A percentile compares a stretch with the other conserved stretches of the same genome.
phyloP scores from a whole-genome alignment of 2,113 vertebrate species.

The Daboia siamensis region DNA sequence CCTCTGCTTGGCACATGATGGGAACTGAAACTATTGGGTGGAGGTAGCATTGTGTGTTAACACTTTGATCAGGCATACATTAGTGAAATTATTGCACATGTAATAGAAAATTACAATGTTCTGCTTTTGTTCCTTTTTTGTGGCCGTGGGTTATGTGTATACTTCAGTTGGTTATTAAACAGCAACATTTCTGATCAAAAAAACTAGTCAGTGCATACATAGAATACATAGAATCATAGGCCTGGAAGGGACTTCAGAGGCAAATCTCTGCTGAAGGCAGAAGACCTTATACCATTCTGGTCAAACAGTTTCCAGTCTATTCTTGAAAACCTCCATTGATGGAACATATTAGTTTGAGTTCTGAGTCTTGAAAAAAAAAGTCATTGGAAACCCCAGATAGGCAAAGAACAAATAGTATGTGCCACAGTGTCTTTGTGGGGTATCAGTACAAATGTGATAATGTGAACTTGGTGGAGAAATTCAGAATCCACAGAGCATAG shows the following conservation, averaged over 20 bases:
- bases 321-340: not conserved
- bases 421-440: not conserved
- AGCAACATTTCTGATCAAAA: not conserved
- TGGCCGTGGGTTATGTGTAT: not conserved
- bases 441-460: not conserved
- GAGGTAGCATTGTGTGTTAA: not conserved
- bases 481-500: not conserved
- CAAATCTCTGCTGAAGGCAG: not conserved
- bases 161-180: not conserved
- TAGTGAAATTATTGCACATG: not conserved
- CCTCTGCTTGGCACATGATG: not conserved
- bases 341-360: not conserved
- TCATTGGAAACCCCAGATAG: not conserved
- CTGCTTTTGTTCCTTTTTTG: not conserved
- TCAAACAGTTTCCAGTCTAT: not conserved
- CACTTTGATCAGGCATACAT: not conserved
- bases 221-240: not conserved
- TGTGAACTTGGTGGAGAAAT: not conserved
- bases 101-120: not conserved
- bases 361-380: not conserved
- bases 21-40: not conserved
- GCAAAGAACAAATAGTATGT: not conserved
- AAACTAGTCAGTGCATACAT: not conserved
- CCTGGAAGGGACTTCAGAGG: not conserved
- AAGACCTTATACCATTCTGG: not conserved